Conservation (phyloP, 92 coral and sea anemone genomes). For the Phenganax subtilis region DNA sequence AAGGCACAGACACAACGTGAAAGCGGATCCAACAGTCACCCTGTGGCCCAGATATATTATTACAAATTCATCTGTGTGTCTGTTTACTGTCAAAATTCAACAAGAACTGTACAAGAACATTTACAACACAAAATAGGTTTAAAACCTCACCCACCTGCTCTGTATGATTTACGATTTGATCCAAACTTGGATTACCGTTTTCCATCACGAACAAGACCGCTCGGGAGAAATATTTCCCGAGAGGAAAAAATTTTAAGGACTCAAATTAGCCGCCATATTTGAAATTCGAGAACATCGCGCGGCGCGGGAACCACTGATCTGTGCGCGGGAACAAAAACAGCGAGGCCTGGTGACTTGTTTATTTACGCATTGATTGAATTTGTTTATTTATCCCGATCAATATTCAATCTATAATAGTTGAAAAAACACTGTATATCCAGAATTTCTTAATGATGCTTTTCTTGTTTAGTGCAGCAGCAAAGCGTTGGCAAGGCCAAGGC, state of each 20-base stretch:
- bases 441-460: no score
- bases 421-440: no score
- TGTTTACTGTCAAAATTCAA: conserved; percentile 2
- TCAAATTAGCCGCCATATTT: conserved; percentile 46
- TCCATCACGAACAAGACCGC: conserved; percentile 32
- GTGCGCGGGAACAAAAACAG: background rate
- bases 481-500: no score
- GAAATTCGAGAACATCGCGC: conserved; percentile 16
- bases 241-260: conserved; percentile 17
- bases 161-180: conserved; percentile 30
- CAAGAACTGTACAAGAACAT: background rate
- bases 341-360: conserved; percentile 11
- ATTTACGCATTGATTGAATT: background rate
- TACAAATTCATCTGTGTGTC: background rate
- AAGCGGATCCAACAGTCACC: background rate
- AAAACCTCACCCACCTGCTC: conserved; percentile 30
- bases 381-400: background rate
- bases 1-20: conserved; percentile 4
- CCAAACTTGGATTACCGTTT: conserved; percentile 25
- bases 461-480: no score
- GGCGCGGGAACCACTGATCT: background rate
- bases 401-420: background rate
- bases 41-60: background rate
- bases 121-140: background rate
- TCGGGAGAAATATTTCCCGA: conserved; percentile 23